Conservation (phyloP, 2,797 vertebrate species). For the Mormyrops boulengeri region DNA sequence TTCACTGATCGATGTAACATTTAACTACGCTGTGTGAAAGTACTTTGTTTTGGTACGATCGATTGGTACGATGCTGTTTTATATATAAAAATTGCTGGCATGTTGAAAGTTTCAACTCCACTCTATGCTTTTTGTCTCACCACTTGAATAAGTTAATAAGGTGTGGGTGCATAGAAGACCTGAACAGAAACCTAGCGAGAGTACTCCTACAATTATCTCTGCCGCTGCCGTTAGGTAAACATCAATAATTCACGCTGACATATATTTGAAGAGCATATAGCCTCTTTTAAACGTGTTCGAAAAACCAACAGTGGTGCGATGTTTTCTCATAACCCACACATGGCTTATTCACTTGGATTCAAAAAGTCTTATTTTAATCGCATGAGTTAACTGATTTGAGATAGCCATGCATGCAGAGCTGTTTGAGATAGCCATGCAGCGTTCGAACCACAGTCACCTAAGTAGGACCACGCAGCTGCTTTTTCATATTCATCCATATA, state of each 20-base stretch:
- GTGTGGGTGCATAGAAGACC: neutral
- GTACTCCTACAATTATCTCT: neutral
- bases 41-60: neutral
- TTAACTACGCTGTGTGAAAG: conserved; percentile 3
- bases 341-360: neutral
- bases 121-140: neutral
- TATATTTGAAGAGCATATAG: neutral
- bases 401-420: neutral
- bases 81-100: neutral
- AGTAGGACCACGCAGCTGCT: neutral
- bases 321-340: neutral
- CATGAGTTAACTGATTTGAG: neutral
- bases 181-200: neutral
- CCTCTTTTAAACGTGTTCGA: neutral
- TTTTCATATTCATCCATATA: neutral
- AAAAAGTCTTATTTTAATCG: neutral
- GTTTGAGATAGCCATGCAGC: too few relatives aligned
- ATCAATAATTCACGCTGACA: neutral
- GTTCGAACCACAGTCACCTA: neutral
- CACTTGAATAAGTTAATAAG: neutral
- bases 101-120: neutral
- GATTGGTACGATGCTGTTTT: neutral
- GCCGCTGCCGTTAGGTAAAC: neutral
- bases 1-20: neutral
- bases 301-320: neutral